Evolutionary conservation across 1,140 invertebrate species (phyloP), one percentile per base, ranked within the genome.

Genomic region (Leptinotarsa defecta): DNA sequence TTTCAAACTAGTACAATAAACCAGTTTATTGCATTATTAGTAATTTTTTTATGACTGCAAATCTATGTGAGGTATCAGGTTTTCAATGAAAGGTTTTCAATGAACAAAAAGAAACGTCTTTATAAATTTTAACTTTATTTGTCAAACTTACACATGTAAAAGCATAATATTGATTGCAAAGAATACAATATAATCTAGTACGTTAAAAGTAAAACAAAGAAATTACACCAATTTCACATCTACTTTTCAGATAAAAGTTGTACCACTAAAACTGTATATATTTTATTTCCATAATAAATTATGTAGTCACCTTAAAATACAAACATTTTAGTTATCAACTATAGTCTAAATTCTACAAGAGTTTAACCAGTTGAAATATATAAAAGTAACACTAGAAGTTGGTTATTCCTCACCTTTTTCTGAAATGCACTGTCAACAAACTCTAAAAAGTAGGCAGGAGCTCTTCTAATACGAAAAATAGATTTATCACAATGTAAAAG

Each of bases 181-280:
- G 13, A n/a, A 67, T 63, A 63, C n/a, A 4, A 17, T 63, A 63
- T 63, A n/a, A 63, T n/a, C 22, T 63, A 22, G 15, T 67, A 20
- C 11, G 20, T 67, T 67, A 22, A 63, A 67, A 67, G 17, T 24
- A 15, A 67, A 67, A 67, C 64, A 24, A 67, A 67, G 49, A 70
- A 70, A 70, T 70, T 70, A 70, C 48, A 70, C 68, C 68, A 70
- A 49, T 49, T 70, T 70, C n/a, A 49, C n/a, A 49, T 67, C 64
- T 67, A 67, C 64, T 15, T 24, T 67, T 57, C n/a, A 34, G 64
- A 67, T 48, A 70, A 19, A 70, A 19, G n/a, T 20, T 48, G 19
- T 62, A 24, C 22, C 17, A 63, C 3, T 20, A 48, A 22, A 73
- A 34, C 20, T 73, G 49, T 22, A 73, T 73, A 73, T 27, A 73